Conservation (phyloP, 2,888 invertebrate species). For the Cetonia aurata region DNA sequence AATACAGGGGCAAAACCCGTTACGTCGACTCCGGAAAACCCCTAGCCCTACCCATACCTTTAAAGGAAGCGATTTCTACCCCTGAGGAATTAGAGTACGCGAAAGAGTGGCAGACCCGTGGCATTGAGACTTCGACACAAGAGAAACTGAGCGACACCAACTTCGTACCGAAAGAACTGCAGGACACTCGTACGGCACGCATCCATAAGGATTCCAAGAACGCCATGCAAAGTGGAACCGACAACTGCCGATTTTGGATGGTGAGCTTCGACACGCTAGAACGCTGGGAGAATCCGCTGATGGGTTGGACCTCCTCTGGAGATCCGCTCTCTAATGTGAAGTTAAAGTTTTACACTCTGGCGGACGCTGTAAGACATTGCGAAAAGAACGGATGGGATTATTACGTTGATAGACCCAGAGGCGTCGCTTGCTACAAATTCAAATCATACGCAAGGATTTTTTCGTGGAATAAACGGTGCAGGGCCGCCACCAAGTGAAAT, state of each 20-base stretch:
- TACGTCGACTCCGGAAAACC: not conserved
- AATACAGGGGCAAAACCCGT: not conserved
- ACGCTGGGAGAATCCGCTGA: conserved; percentile 79
- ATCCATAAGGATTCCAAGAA: conserved; percentile 57
- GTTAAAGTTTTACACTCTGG: conserved; percentile 78
- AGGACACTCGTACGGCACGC: conserved; percentile 50
- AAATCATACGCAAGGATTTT: conserved; percentile 90
- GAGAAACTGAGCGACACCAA: conserved; percentile 31
- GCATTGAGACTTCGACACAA: not conserved
- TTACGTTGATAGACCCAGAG: conserved; percentile 80
- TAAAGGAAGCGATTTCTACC: conserved; percentile 18
- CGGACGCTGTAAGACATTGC: conserved; percentile 90
- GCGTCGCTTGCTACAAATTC: conserved; percentile 67
- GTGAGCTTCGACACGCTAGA: conserved; percentile 53
- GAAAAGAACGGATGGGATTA: conserved; percentile 92
- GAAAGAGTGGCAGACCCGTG: conserved; percentile 7
- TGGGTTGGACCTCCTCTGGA: conserved; percentile 95
- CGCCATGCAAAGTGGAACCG: conserved; percentile 56
- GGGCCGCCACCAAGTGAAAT: conserved; percentile 93
- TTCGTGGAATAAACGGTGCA: conserved; percentile 90
- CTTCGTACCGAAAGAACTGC: conserved; percentile 41
- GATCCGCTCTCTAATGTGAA: conserved; percentile 92
- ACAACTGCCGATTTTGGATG: conserved; percentile 52
- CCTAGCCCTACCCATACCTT: conserved; percentile 4
- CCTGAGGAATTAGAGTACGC: conserved; percentile 29